Conservation (phyloP, 2,797 vertebrate genomes). For the Pseudochirops corinnae region DNA sequence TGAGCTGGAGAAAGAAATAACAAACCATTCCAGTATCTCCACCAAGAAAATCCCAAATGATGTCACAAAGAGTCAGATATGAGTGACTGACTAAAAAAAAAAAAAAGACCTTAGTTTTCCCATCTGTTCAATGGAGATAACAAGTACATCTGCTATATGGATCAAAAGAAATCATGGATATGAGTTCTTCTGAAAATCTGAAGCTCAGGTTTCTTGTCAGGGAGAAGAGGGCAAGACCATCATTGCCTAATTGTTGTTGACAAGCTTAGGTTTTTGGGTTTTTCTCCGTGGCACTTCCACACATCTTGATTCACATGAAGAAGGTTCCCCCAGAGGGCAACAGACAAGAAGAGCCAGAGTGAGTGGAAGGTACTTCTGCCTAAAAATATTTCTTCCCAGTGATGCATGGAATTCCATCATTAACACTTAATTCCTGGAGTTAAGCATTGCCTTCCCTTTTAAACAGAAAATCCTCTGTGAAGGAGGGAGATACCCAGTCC, state of each 20-base stretch:
- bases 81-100: background rate
- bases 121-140: background rate
- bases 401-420: slow-evolving; percentile 70
- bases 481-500: background rate
- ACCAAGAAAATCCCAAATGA: background rate
- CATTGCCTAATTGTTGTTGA: background rate
- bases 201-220: background rate
- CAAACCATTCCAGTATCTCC: background rate
- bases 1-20: background rate
- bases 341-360: slow-evolving; percentile 55
- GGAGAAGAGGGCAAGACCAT: background rate
- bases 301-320: background rate
- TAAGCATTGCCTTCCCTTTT: slow-evolving; percentile 46
- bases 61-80: background rate
- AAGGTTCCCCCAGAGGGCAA: background rate
- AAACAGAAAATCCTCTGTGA: background rate
- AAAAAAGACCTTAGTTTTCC: background rate
- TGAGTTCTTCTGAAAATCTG: background rate
- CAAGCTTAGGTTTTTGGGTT: background rate
- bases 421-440: slow-evolving; percentile 70
- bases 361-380: slow-evolving; percentile 65
- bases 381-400: slow-evolving; percentile 62
- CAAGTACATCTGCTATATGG: background rate
- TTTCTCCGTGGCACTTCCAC: background rate
- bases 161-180: background rate